Evolutionary conservation across 2,113 vertebrate genomes (phyloP), one percentile per base, ranked within the genome.

Genomic region (Callithrix jacchus): DNA sequence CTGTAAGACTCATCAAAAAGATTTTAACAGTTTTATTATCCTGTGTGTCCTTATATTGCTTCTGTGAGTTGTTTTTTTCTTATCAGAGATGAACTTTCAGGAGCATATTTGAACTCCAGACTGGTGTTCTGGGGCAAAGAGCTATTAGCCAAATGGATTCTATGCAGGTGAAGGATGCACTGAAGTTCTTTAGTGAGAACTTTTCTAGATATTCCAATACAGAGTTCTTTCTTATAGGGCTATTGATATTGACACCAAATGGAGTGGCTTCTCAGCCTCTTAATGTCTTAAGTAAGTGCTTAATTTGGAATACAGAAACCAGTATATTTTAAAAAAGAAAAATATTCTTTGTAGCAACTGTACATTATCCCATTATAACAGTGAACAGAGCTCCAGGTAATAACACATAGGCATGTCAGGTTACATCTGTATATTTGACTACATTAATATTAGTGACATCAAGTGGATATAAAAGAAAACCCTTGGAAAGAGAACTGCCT

Each of bases 211-310:
- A 13, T 97, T 98, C 76, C 32, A 84, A 80, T 96, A 52, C 0
- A 0, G 87, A 97, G 79, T 54, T 98, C 93, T 92, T 98, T 97
- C 21, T 89, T 86, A 93, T 18, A 96, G 97, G 35, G 8, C 98
- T 95, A 21, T 94, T 64, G 86, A 89, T 82, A 30, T 6, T 66
- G 94, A 96, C 93, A 94, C 95, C 97, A 92, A 96, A 97, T 97
- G 93, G 91, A 91, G 95, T 79, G 94, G 79, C 8, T 5, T 95
- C 68, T 92, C 89, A 97, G 85, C 96, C 95, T 97, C 92, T 97
- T 52, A 95, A 35, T 88, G 93, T 93, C 90, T 27, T 97, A 96
- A 97, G 80, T 95, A 91, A 96, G 97, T 98, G 88, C 95, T 96
- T 97, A 85, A 96, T 96, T 92, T 98, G 95, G 94, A 97, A 94